These are phyloP conservation scores for Bursaphelenchus okinawaensis DNA, from an alignment of 2,888 invertebrate genomes.

Conservation along the genomic window DNA sequence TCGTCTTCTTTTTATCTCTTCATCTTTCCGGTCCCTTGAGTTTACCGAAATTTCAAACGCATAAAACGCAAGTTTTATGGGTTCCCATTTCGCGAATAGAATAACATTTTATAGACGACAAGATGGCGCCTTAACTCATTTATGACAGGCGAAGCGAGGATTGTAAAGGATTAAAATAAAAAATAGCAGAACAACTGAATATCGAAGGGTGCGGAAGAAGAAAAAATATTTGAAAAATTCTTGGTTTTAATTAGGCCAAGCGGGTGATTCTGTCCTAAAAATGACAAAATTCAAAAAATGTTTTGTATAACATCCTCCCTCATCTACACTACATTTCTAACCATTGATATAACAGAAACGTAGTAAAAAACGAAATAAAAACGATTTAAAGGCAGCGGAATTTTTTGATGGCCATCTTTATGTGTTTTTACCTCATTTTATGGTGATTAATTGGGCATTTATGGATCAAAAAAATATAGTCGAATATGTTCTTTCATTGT, in stretches of 20 bases:
- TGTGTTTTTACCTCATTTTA: background rate
- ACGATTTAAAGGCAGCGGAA: too few relatives aligned
- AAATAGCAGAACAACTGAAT: background rate
- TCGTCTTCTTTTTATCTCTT: background rate
- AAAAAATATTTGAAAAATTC: background rate
- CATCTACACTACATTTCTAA: too few relatives aligned
- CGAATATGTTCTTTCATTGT: too few relatives aligned
- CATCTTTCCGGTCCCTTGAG: background rate
- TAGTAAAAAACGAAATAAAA: too few relatives aligned
- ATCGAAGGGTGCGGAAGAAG: background rate
- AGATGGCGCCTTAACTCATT: background rate
- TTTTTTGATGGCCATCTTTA: too few relatives aligned
- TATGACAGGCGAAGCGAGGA: background rate
- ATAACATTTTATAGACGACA: background rate
- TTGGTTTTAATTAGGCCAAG: background rate
- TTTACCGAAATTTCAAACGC: background rate
- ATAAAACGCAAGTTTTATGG: background rate
- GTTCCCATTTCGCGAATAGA: slow-evolving; percentile 5
- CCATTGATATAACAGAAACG: too few relatives aligned
- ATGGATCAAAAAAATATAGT: too few relatives aligned
- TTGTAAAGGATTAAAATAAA: background rate
- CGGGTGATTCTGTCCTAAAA: too few relatives aligned
- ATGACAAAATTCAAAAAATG: too few relatives aligned
- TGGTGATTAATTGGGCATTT: background rate
- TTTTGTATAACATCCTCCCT: too few relatives aligned